Conservation (phyloP, 2,797 vertebrate genomes). For the Tiaroga cobitis region DNA sequence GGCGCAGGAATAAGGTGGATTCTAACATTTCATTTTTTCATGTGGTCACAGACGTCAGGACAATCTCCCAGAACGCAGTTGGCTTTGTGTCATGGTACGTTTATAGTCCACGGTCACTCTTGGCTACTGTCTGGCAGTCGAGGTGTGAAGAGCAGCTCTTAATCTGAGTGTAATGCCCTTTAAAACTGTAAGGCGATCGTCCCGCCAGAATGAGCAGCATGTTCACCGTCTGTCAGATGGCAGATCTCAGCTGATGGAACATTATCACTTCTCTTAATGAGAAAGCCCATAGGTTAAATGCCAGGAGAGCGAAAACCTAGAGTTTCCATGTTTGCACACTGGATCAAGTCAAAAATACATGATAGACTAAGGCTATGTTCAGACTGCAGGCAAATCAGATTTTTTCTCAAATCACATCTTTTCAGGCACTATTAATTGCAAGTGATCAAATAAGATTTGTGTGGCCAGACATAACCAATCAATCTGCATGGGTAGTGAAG, state of each 20-base stretch:
- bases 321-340: background rate
- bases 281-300: constrained; percentile 2
- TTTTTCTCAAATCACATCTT: background rate
- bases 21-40: background rate
- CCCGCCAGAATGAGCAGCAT: constrained; percentile 53
- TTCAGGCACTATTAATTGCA: background rate
- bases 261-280: constrained; percentile 13
- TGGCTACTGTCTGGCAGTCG: constrained; percentile 50
- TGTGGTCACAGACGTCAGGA: background rate
- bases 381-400: background rate
- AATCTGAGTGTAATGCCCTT: constrained; percentile 69
- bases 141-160: constrained; percentile 60
- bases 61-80: background rate
- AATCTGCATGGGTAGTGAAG: no score
- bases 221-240: constrained; percentile 34
- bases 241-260: background rate
- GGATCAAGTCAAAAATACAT: background rate
- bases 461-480: no score
- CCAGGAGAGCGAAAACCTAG: background rate
- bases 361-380: background rate
- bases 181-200: constrained; percentile 73
- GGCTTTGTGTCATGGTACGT: background rate
- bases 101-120: constrained; percentile 38
- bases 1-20: no score
- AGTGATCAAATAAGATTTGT: background rate